phyloP scores from a whole-genome alignment of 1,140 invertebrate genomes.

The Hylaeus anthracinus region DNA sequence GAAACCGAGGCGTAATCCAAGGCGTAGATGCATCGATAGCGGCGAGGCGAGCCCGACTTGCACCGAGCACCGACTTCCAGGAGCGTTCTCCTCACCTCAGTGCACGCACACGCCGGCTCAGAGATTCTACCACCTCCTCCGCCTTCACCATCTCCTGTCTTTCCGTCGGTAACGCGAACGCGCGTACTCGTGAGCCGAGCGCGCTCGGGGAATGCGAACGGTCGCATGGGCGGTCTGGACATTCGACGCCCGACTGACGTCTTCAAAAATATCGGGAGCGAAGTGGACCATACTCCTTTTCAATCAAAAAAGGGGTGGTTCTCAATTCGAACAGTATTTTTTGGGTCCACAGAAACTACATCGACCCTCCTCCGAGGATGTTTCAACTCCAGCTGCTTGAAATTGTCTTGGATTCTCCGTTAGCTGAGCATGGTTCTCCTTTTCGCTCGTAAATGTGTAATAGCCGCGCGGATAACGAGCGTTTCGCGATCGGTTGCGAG shows the following conservation, averaged over 20 bases:
- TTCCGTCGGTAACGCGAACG: constrained; percentile 44
- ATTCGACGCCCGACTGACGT: constrained; percentile 61
- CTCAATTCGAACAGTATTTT: too few relatives aligned
- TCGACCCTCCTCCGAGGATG: too few relatives aligned
- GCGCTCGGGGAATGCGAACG: constrained; percentile 65
- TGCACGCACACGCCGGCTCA: constrained; percentile 35
- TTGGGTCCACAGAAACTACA: too few relatives aligned
- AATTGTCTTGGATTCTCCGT: too few relatives aligned
- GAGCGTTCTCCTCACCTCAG: constrained; percentile 40
- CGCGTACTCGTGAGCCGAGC: constrained; percentile 26
- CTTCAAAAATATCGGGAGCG: constrained; percentile 76
- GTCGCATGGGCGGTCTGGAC: constrained; percentile 71
- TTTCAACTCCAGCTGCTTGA: too few relatives aligned
- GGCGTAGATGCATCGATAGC: constrained; percentile 72
- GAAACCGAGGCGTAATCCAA: constrained; percentile 70
- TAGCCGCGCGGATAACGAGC: too few relatives aligned
- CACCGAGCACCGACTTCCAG: constrained; percentile 49
- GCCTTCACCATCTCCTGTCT: constrained; percentile 51
- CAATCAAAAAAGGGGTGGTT: too few relatives aligned
- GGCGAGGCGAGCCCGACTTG: constrained; percentile 45
- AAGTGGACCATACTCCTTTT: constrained; percentile 52
- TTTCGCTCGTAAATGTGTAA: too few relatives aligned
- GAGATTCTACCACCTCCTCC: constrained; percentile 51
- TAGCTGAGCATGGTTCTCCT: too few relatives aligned
- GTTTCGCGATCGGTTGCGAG: neutral